Evolutionary conservation across 2,888 invertebrate genomes (phyloP).

Genomic region (Acanthopleura granulata): DNA sequence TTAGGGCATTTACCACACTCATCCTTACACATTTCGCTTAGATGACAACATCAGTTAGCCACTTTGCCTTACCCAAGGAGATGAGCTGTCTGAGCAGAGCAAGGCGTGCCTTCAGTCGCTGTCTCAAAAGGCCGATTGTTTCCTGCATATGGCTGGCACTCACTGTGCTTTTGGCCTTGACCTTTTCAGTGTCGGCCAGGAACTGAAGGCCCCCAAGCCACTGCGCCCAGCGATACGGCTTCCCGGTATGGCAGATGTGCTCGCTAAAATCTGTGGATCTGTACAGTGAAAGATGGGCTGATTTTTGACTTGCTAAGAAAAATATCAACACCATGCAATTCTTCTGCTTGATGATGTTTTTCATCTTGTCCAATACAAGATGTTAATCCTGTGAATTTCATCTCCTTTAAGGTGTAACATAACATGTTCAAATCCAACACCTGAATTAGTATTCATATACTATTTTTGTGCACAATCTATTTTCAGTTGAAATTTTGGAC

Average conservation of each 20-base stretch:
- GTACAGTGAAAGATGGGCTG: constrained; percentile 29
- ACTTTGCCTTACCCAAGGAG: constrained; percentile 71
- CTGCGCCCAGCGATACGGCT: constrained; percentile 93
- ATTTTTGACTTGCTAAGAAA: background rate
- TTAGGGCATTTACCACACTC: too few species aligned
- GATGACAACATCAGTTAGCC: too few species aligned
- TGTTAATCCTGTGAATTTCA: too few species aligned
- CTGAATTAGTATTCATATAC: too few species aligned
- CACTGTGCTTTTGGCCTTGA: constrained; percentile 49
- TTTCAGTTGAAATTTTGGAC: too few species aligned
- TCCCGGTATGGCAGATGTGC: constrained; percentile 76
- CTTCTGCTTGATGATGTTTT: too few species aligned
- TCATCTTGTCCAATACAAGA: too few species aligned
- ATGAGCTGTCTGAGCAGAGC: constrained; percentile 84
- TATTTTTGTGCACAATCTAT: too few species aligned
- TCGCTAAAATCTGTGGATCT: constrained; percentile 69
- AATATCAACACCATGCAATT: too few species aligned
- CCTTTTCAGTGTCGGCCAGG: constrained; percentile 51
- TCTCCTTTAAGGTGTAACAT: too few species aligned
- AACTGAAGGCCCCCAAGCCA: constrained; percentile 89
- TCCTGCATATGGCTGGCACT: constrained; percentile 80
- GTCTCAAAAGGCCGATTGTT: constrained; percentile 81
- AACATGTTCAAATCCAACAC: too few species aligned
- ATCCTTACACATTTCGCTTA: too few species aligned
- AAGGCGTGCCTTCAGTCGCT: constrained; percentile 81